A percentile compares a stretch with the other conserved stretches of the same genome.
These are phyloP conservation scores for Colossoma macropomum DNA, from an alignment of 2,113 vertebrate genomes.

Conservation along the genomic window DNA sequence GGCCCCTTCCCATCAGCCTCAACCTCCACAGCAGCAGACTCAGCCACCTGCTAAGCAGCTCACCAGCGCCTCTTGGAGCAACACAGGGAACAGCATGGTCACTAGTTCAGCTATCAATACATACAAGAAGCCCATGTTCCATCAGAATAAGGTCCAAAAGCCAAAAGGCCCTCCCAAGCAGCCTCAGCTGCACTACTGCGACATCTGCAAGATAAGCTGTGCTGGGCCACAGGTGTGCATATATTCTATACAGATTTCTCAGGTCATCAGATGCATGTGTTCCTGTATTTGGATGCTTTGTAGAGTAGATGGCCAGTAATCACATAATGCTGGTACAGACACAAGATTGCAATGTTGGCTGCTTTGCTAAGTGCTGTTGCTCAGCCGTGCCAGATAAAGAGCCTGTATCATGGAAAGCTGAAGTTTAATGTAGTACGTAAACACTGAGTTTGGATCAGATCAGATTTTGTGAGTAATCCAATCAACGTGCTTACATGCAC, in stretches of 20 bases:
- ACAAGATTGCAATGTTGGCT: too few relatives aligned
- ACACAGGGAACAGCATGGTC: constrained; percentile 69
- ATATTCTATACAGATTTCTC: not conserved
- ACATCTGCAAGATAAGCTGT: constrained; percentile 88
- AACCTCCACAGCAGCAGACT: constrained; percentile 61
- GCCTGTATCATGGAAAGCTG: too few relatives aligned
- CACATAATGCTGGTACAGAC: too few relatives aligned
- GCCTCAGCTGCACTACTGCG: constrained; percentile 84
- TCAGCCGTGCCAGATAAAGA: too few relatives aligned
- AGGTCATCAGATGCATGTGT: too few relatives aligned
- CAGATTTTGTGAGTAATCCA: too few relatives aligned
- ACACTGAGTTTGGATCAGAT: too few relatives aligned
- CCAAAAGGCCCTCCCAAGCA: constrained; percentile 77
- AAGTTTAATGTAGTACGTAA: too few relatives aligned
- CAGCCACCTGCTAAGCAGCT: constrained; percentile 69
- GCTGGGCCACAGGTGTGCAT: constrained; percentile 82
- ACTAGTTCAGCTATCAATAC: constrained; percentile 57
- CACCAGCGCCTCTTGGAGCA: constrained; percentile 74
- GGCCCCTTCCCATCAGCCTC: constrained; percentile 61
- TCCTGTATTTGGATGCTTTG: too few relatives aligned
- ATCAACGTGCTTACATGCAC: too few relatives aligned
- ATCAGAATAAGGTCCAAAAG: constrained; percentile 76
- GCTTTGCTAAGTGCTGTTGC: too few relatives aligned
- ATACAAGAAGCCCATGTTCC: constrained; percentile 75
- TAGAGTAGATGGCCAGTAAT: too few relatives aligned